A percentile compares a stretch with the other conserved stretches of the same genome.
Conservation (phyloP, 2,888 invertebrate species). For the Chalcosyrphus nemorum region DNA sequence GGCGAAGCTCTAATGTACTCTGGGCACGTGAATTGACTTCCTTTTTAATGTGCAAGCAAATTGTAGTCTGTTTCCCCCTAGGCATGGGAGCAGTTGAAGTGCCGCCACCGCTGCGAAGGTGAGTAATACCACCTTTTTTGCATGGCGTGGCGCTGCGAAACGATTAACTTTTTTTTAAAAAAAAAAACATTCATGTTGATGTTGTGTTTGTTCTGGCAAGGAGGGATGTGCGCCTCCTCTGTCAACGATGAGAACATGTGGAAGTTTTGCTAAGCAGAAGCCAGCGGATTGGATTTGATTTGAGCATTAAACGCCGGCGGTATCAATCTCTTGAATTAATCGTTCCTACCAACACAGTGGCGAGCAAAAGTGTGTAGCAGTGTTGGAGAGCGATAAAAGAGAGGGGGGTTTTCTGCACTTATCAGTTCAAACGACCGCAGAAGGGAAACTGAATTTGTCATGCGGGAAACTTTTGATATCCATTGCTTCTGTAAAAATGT, state of each 20-base stretch:
- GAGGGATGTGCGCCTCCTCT: slow-evolving; percentile 2
- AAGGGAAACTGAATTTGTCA: not conserved
- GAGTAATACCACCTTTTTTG: slow-evolving; percentile 59
- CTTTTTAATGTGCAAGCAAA: slow-evolving; percentile 67
- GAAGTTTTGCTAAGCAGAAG: slow-evolving; percentile 17
- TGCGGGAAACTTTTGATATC: not conserved
- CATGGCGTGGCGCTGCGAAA: slow-evolving; percentile 44
- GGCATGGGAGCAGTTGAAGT: slow-evolving; percentile 44
- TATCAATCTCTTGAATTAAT: slow-evolving; percentile 46
- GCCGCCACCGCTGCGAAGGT: slow-evolving; percentile 34
- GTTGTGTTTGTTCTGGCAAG: not conserved
- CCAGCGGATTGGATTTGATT: not conserved
- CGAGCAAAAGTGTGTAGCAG: slow-evolving; percentile 9
- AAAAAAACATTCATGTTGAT: not conserved
- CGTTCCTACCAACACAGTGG: slow-evolving; percentile 8
- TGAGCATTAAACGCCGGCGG: slow-evolving; percentile 45
- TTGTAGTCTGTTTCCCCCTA: slow-evolving; percentile 27
- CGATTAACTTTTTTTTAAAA: slow-evolving; percentile 24
- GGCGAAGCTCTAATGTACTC: slow-evolving; percentile 56
- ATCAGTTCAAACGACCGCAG: not conserved
- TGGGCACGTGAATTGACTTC: slow-evolving; percentile 70
- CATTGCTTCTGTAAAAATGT: not conserved
- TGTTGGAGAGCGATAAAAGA: not conserved
- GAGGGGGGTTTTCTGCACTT: not conserved
- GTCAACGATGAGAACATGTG: slow-evolving; percentile 31